phyloP scores from a whole-genome alignment of 64 coral and sea anemone genomes.

The Montipora efflorescens region DNA sequence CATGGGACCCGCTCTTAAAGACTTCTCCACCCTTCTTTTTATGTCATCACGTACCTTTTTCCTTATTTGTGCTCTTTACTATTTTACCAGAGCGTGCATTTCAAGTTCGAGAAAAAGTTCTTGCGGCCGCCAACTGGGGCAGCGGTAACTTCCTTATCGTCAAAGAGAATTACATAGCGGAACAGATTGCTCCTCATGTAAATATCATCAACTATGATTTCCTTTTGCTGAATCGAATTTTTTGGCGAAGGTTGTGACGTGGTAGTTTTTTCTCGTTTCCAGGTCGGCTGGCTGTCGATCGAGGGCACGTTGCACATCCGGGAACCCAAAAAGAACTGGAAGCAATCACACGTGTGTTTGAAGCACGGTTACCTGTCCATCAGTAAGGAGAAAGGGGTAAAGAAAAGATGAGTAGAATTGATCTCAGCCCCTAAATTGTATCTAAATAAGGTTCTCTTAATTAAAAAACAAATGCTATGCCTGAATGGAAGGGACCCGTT shows the following conservation, averaged over 20 bases:
- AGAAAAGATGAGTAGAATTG: not conserved
- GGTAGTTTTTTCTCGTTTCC: not conserved
- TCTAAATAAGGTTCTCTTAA: too few relatives aligned
- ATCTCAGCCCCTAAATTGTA: too few relatives aligned
- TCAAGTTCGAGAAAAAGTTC: conserved; percentile 70
- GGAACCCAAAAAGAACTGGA: conserved; percentile 74
- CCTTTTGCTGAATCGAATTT: not conserved
- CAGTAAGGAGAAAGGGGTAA: conserved; percentile 47
- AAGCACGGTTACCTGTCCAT: conserved; percentile 69
- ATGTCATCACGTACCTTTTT: not conserved
- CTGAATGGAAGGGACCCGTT: too few relatives aligned
- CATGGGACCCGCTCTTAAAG: not conserved
- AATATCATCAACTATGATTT: not conserved
- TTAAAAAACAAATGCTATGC: too few relatives aligned
- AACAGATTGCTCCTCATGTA: conserved; percentile 63
- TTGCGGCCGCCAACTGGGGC: conserved; percentile 47
- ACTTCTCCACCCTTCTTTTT: not conserved
- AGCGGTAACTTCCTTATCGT: conserved; percentile 65
- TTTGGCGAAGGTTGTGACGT: not conserved
- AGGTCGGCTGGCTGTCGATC: conserved; percentile 56
- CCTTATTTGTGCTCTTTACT: not conserved
- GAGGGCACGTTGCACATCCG: conserved; percentile 62
- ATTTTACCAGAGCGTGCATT: conserved; percentile 58
- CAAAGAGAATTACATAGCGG: conserved; percentile 69
- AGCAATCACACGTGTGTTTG: conserved; percentile 40